Evolutionary conservation across 2,113 vertebrate genomes (phyloP), one percentile per base, ranked within the genome.

Genomic region (Uria lomvia): DNA sequence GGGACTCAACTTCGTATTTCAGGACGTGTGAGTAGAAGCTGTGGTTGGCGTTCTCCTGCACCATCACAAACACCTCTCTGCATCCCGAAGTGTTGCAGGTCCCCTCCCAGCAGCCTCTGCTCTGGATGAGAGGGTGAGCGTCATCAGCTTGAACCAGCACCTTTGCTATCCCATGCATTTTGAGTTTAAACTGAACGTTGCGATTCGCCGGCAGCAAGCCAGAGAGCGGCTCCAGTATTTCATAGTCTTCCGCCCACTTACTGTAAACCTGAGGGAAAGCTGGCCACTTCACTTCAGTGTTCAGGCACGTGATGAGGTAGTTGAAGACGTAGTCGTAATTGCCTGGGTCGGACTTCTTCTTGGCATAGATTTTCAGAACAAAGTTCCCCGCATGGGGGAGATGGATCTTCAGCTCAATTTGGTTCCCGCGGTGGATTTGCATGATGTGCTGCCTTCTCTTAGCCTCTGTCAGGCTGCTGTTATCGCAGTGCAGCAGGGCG

Each of bases 21-120:
- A 99, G 98, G 88, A 98, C 98, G 1, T 98, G 97, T 2, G 98
- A 98, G 93, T 98, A 98, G 75, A 97, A 98, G 73, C 36, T 98
- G 96, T 98, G 98, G 96, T 98, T 98, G 20, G 98, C 98, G 0
- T 98, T 98, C 94, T 98, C 97, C 6, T 98, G 97, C 96, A 99
- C 98, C 97, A 98, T 98, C 78, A 99, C 98, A 1, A 95, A 97
- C 42, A 99, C 96, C 72, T 98, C 98, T 12, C 42, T 97, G 95
- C 98, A 98, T 21, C 98, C 98, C 0, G 97, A 92, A 0, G 98
- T 99, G 97, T 86, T 98, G 94, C 98, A 98, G 71, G 91, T 98
- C 40, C 98, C 98, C 84, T 98, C 98, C 98, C 98, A 99, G 96
- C 85, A 98, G 56, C 95, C 98, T 2, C 42, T 82, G 83, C 67